These are phyloP conservation scores for Charina bottae DNA, from an alignment of 2,113 vertebrate genomes.

Conservation along the genomic window DNA sequence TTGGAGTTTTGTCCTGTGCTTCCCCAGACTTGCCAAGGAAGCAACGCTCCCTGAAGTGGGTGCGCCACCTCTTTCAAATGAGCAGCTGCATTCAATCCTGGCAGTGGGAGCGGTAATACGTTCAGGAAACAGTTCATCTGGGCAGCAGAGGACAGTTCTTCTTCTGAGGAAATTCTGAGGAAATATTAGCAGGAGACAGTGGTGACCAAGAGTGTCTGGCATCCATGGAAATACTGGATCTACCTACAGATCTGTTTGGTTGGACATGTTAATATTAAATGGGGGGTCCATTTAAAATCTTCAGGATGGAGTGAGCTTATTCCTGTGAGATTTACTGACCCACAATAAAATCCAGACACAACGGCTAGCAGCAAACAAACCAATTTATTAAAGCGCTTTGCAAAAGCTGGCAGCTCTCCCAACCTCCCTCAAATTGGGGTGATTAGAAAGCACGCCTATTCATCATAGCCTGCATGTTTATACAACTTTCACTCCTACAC, in stretches of 20 bases:
- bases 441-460: too few species aligned
- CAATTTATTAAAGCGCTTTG: too few species aligned
- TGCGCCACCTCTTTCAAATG: slow-evolving; percentile 45
- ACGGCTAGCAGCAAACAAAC: too few species aligned
- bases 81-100: slow-evolving; percentile 29
- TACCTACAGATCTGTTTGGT: slow-evolving; percentile 13
- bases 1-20: slow-evolving; percentile 37
- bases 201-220: slow-evolving; percentile 20
- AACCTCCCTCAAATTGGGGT: too few species aligned
- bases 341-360: too few species aligned
- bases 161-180: not conserved
- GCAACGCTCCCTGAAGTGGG: slow-evolving; percentile 19
- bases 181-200: slow-evolving; percentile 11
- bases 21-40: slow-evolving; percentile 33
- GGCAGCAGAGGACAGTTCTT: slow-evolving; percentile 4
- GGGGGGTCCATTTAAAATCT: too few species aligned
- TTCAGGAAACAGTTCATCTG: slow-evolving; percentile 24
- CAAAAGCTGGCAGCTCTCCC: too few species aligned
- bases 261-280: slow-evolving; percentile 30
- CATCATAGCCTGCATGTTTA: too few species aligned
- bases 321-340: too few species aligned
- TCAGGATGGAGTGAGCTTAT: too few species aligned
- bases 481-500: too few species aligned
- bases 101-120: slow-evolving; percentile 20
- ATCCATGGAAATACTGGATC: slow-evolving; percentile 36